A percentile compares a stretch with the other conserved stretches of the same genome.
Evolutionary conservation across 1,140 invertebrate species (phyloP).

Genomic region (Hypsibius dujardini): DNA sequence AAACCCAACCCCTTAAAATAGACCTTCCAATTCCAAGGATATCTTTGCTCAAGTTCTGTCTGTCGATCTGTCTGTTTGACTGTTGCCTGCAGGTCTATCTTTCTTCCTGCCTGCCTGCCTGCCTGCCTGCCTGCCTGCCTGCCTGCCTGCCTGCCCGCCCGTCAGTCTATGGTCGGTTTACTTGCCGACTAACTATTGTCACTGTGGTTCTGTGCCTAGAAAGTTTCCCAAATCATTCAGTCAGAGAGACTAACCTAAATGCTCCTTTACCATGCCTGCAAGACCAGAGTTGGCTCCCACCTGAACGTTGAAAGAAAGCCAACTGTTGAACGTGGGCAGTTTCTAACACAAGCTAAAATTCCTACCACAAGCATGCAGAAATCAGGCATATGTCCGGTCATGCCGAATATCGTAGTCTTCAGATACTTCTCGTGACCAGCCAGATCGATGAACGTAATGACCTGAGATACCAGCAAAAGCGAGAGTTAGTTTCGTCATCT

Average conservation of each 20-base stretch:
- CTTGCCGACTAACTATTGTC: too few species aligned
- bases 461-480: slow-evolving; percentile 27
- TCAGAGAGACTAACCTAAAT: slow-evolving; percentile 46
- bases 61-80: too few species aligned
- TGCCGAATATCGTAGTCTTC: slow-evolving; percentile 61
- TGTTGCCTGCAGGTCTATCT: too few species aligned
- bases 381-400: slow-evolving; percentile 97
- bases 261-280: slow-evolving; percentile 97
- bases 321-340: neutral
- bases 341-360: neutral
- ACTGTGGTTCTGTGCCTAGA: too few species aligned
- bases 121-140: too few species aligned
- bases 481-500: neutral
- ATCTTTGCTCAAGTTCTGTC: neutral
- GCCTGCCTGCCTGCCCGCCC: too few species aligned
- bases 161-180: too few species aligned
- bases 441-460: slow-evolving; percentile 91
- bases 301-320: slow-evolving; percentile 32
- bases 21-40: slow-evolving; percentile 6
- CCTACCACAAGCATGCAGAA: slow-evolving; percentile 96
- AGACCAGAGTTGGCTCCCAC: slow-evolving; percentile 95
- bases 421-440: slow-evolving; percentile 93
- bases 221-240: too few species aligned
- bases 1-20: slow-evolving; percentile 15
- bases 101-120: too few species aligned